Evolutionary conservation across 92 coral and sea anemone genomes (phyloP).

Genomic region (Scolanthus callimorphus): DNA sequence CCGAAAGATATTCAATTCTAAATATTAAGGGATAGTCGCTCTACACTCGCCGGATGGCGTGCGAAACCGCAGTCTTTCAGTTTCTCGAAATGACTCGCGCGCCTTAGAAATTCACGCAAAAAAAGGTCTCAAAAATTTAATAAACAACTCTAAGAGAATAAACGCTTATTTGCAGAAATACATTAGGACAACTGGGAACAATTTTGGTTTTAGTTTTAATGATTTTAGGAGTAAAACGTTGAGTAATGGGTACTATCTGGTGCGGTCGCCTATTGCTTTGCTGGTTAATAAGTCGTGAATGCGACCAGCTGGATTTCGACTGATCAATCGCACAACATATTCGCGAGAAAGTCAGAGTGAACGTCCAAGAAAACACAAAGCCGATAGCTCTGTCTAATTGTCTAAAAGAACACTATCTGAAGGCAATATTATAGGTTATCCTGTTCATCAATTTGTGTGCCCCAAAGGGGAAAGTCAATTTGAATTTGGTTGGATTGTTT

Average conservation of each 20-base stretch:
- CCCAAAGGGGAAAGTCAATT: constrained; percentile 9
- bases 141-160: too few relatives aligned
- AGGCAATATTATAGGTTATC: background rate
- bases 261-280: constrained; percentile 1
- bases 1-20: too few relatives aligned
- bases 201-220: background rate
- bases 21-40: too few relatives aligned
- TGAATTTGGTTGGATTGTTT: background rate
- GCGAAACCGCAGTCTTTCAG: background rate
- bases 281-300: constrained; percentile 2
- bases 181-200: too few relatives aligned
- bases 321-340: too few relatives aligned
- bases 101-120: too few relatives aligned
- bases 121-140: too few relatives aligned
- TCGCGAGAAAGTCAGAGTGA: background rate
- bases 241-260: background rate
- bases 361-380: background rate
- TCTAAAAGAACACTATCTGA: background rate
- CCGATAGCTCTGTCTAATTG: too few relatives aligned
- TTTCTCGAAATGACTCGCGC: background rate
- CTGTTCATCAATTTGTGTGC: background rate
- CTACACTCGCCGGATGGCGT: background rate
- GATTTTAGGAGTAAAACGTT: background rate
- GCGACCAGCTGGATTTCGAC: background rate
- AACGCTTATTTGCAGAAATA: too few relatives aligned